Conservation (phyloP, 2,888 invertebrate genomes). For the Helleia helle region DNA sequence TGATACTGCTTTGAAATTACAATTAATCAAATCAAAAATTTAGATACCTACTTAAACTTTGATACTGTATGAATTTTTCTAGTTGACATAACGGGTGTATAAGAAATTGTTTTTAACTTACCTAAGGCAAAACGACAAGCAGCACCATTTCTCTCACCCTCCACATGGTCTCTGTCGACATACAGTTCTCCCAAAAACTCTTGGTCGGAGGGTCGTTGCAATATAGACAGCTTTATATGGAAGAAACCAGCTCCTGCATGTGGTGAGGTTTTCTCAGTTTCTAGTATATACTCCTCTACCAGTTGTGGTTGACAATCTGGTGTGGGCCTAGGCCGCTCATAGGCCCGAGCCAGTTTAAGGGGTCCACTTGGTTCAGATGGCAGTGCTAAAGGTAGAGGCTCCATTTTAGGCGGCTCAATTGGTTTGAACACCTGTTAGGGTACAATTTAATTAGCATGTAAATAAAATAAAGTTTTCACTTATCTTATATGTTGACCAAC, state of each 20-base stretch:
- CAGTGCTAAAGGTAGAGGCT: conserved; percentile 70
- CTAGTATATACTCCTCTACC: conserved; percentile 90
- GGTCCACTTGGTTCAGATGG: conserved; percentile 63
- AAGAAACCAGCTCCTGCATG: conserved; percentile 78
- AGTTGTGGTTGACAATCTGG: conserved; percentile 85
- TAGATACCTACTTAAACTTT: too few species aligned
- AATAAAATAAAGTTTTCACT: too few species aligned
- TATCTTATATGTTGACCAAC: too few species aligned
- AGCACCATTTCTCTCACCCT: conserved; percentile 84
- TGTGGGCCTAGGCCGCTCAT: conserved; percentile 77
- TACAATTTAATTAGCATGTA: too few species aligned
- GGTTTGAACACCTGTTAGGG: conserved; percentile 71
- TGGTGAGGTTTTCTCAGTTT: conserved; percentile 83
- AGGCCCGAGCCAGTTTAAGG: conserved; percentile 57
- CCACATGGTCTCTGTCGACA: conserved; percentile 87
- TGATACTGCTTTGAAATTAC: too few species aligned
- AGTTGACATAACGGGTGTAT: too few species aligned
- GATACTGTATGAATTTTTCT: too few species aligned
- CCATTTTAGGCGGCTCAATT: conserved; percentile 77
- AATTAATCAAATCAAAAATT: too few species aligned
- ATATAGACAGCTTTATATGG: conserved; percentile 89
- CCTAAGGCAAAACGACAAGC: conserved; percentile 85
- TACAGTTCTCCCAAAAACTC: conserved; percentile 93
- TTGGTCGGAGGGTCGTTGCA: conserved; percentile 89
- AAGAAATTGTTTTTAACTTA: too few species aligned